phyloP scores from a whole-genome alignment of 1,140 invertebrate species.

The Piezodorus guildinii region DNA sequence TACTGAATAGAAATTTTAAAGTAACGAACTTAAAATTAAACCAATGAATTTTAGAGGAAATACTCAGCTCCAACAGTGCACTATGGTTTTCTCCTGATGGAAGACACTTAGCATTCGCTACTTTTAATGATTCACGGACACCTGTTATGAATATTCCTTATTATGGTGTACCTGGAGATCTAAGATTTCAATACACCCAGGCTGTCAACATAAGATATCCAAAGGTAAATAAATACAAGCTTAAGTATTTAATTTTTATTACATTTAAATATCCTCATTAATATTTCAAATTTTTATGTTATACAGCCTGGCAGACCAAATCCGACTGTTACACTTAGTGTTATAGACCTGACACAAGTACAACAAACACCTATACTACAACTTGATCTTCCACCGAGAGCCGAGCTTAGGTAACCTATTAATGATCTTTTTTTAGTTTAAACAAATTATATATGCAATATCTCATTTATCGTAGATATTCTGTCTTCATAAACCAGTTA shows the following conservation, averaged over 20 bases:
- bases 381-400: constrained; percentile 17
- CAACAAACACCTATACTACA: not conserved
- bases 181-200: constrained; percentile 53
- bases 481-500: no score
- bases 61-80: constrained; percentile 71
- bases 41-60: constrained; percentile 68
- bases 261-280: not conserved
- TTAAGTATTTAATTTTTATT: constrained; percentile 22
- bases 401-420: constrained; percentile 6
- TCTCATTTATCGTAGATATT: no score
- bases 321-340: constrained; percentile 54
- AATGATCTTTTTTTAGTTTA: not conserved
- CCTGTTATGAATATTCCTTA: constrained; percentile 47
- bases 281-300: constrained; percentile 16
- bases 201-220: constrained; percentile 66
- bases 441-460: not conserved
- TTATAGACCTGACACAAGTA: constrained; percentile 43
- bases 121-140: constrained; percentile 65
- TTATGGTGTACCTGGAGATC: constrained; percentile 53
- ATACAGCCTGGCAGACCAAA: constrained; percentile 63
- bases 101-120: constrained; percentile 64
- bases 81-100: constrained; percentile 81
- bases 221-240: constrained; percentile 54
- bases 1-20: no score
- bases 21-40: not conserved